phyloP scores from a whole-genome alignment of 2,888 invertebrate genomes.

The Diaprepes abbreviatus region DNA sequence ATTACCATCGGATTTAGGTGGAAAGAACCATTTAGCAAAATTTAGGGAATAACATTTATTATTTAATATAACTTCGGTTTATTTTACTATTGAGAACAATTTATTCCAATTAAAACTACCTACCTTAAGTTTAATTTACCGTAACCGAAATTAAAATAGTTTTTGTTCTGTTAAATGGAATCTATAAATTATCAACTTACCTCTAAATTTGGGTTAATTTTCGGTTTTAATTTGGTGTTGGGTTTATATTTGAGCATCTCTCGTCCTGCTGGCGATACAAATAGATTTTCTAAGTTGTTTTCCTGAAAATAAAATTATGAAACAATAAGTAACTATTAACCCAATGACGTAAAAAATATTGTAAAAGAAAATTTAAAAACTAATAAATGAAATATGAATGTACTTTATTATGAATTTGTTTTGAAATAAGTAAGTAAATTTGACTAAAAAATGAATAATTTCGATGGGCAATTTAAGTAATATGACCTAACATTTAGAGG shows the following conservation, averaged over 20 bases:
- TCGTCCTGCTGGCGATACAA: slow-evolving; percentile 64
- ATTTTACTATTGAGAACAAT: background rate
- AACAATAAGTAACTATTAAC: background rate
- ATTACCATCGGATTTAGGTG: too few species aligned
- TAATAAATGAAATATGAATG: too few species aligned
- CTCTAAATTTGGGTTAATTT: slow-evolving; percentile 64
- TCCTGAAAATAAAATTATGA: slow-evolving; percentile 57
- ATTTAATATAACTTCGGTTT: too few species aligned
- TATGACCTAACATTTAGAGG: too few species aligned
- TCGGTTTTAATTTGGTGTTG: slow-evolving; percentile 65
- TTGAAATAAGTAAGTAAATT: too few species aligned
- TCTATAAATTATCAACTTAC: slow-evolving; percentile 58
- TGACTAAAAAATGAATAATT: too few species aligned
- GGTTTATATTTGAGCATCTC: slow-evolving; percentile 66
- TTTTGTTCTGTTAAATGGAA: background rate
- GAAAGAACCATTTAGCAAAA: too few species aligned
- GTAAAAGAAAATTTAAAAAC: too few species aligned
- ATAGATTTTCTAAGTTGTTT: slow-evolving; percentile 64
- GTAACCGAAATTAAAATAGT: background rate
- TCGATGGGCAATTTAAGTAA: too few species aligned
- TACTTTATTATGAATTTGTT: too few species aligned
- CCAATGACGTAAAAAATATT: too few species aligned
- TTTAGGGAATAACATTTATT: too few species aligned
- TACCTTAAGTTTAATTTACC: background rate
- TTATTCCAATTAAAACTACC: background rate